Evolutionary conservation across 2,888 invertebrate genomes (phyloP), one percentile per base, ranked within the genome.

Genomic region (Colostygia pectinataria): DNA sequence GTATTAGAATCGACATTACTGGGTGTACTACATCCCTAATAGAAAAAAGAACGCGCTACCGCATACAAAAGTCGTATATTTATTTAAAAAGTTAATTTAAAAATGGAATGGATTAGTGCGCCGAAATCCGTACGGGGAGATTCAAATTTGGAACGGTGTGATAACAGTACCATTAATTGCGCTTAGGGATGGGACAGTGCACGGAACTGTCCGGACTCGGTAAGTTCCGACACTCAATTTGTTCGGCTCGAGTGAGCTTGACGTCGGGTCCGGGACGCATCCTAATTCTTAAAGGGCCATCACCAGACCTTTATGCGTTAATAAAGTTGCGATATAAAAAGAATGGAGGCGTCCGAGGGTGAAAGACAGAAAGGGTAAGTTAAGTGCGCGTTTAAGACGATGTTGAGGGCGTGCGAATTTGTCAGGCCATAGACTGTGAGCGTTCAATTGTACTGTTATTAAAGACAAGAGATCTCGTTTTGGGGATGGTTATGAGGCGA

Each of bases 241-340:
- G 89, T 88, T 87, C 85, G 61, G 80, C 75, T 80, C 82, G 77
- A 79, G 69, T 74, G 82, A 71, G 75, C 68, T 71, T 71, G 72
- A 74, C 71, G 72, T 63, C 76, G 77, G 33, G 77, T 72, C 68
- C 79, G 83, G 85, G 86, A 80, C 87, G 86, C 82, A 82, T 88
- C 86, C 87, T 88, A 88, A 89, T 88, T 88, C 89, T 87, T 88
- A 83, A 87, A 83, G 86, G 88, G 82, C 88, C 87, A 90, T 90
- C 89, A 83, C 73, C 71, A 86, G 87, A 86, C 89, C 89, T 90
- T 90, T 90, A 90, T 89, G 80, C 89, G 90, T 89, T 90, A 90
- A 90, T 90, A 90, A 90, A 90, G 88, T 88, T 88, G 87, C 85
- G 83, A 89, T 89, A 89, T 90, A 89, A 90, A 88, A 90, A 89